These are phyloP conservation scores for Liopterus haemorrhoidalis DNA, from an alignment of 2,888 invertebrate species.

Conservation along the genomic window DNA sequence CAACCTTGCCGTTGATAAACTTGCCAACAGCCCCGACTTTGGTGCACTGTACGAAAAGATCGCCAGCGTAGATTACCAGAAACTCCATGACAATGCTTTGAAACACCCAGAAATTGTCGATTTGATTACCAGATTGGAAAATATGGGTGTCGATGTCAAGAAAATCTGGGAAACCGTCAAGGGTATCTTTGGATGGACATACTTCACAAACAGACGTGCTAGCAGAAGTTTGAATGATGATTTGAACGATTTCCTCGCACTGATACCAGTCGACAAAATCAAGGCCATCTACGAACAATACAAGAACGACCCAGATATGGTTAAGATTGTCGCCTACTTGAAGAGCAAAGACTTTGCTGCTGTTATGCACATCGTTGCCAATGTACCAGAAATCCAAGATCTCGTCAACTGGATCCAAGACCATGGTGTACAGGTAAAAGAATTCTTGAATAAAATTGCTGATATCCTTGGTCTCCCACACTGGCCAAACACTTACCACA, in stretches of 20 bases:
- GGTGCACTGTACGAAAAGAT: conserved; percentile 31
- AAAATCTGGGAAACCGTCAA: conserved; percentile 27
- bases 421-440: background rate
- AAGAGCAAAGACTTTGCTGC: conserved; percentile 23
- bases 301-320: conserved; percentile 25
- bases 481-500: background rate
- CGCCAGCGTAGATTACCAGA: conserved; percentile 28
- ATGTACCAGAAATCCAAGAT: conserved; percentile 27
- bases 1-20: conserved; percentile 11
- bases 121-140: conserved; percentile 26
- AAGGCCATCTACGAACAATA: conserved; percentile 24
- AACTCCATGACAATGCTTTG: conserved; percentile 32
- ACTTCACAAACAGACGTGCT: conserved; percentile 9
- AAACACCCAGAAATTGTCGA: conserved; percentile 30
- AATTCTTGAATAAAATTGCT: conserved; percentile 5
- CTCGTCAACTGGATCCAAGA: conserved; percentile 21
- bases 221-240: conserved; percentile 20
- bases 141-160: conserved; percentile 32
- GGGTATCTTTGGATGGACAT: conserved; percentile 21
- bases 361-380: conserved; percentile 22
- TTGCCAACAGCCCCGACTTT: conserved; percentile 28
- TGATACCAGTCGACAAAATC: conserved; percentile 24
- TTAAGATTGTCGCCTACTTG: conserved; percentile 28
- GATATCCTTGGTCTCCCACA: conserved; percentile 12
- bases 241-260: conserved; percentile 22